Evolutionary conservation across 2,113 vertebrate genomes (phyloP).

Genomic region (Phocoena sinus): DNA sequence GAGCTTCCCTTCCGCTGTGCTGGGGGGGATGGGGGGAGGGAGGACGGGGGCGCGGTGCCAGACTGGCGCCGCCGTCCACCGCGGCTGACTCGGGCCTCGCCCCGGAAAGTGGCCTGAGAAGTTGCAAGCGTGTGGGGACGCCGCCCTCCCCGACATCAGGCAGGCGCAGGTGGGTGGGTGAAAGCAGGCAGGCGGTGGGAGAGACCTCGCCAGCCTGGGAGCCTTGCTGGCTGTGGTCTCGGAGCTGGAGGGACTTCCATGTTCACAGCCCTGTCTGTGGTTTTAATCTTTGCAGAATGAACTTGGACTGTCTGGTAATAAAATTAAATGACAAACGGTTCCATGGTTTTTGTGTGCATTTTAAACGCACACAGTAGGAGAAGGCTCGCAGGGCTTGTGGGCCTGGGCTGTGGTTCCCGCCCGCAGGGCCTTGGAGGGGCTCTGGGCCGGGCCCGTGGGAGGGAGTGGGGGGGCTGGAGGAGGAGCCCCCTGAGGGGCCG

Average conservation of each 20-base stretch:
- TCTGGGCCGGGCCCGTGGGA: neutral
- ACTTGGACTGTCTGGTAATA: neutral
- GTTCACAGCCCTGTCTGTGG: neutral
- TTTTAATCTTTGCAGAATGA: neutral
- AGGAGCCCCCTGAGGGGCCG: neutral
- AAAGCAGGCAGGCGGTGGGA: neutral
- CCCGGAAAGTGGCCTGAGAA: neutral
- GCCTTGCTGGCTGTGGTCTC: neutral
- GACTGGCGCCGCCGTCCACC: accelerated
- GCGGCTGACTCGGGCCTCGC: neutral
- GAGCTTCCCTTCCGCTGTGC: neutral
- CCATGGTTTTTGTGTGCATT: neutral
- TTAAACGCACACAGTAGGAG: too few relatives aligned
- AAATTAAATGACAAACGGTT: neutral
- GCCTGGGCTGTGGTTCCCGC: neutral
- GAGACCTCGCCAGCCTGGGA: neutral
- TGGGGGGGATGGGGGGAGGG: accelerated
- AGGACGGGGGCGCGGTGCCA: neutral
- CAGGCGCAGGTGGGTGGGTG: neutral
- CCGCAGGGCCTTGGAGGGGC: neutral
- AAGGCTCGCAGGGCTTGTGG: neutral
- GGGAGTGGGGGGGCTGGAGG: neutral
- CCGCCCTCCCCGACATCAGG: neutral
- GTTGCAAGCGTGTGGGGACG: accelerated
- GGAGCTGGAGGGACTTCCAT: neutral